Evolutionary conservation across 2,888 invertebrate species (phyloP).

Genomic region (Cantharis rufa): DNA sequence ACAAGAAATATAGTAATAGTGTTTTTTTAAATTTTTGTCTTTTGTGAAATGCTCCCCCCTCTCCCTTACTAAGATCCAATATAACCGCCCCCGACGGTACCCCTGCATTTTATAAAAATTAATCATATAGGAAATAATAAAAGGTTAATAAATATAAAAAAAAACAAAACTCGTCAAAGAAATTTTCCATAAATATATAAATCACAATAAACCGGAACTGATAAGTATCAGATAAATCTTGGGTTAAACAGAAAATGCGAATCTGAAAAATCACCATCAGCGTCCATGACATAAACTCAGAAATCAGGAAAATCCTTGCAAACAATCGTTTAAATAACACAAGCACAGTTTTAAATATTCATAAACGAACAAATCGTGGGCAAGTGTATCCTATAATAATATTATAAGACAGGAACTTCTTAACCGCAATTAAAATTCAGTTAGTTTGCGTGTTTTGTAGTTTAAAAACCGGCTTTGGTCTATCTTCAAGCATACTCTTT

Average conservation of each 20-base stretch:
- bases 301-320: slow-evolving; percentile 1
- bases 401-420: background rate
- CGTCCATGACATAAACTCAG: background rate
- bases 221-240: background rate
- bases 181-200: background rate
- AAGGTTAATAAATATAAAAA: background rate
- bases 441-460: background rate
- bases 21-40: too few species aligned
- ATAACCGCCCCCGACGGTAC: too few species aligned
- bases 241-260: background rate
- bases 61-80: too few species aligned
- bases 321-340: background rate
- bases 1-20: too few species aligned
- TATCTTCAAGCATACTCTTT: background rate
- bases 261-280: background rate
- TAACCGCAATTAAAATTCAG: background rate
- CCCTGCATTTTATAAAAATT: background rate
- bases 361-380: background rate
- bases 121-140: background rate
- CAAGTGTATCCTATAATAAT: background rate
- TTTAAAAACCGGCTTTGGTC: background rate
- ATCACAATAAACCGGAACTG: background rate
- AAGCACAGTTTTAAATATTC: background rate
- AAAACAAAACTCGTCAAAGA: background rate
- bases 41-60: too few species aligned